Percentiles rank a stretch among this genome's conserved stretches.
These are phyloP conservation scores for Odobenus rosmarus DNA, from an alignment of 2,113 vertebrate species.

Conservation along the genomic window DNA sequence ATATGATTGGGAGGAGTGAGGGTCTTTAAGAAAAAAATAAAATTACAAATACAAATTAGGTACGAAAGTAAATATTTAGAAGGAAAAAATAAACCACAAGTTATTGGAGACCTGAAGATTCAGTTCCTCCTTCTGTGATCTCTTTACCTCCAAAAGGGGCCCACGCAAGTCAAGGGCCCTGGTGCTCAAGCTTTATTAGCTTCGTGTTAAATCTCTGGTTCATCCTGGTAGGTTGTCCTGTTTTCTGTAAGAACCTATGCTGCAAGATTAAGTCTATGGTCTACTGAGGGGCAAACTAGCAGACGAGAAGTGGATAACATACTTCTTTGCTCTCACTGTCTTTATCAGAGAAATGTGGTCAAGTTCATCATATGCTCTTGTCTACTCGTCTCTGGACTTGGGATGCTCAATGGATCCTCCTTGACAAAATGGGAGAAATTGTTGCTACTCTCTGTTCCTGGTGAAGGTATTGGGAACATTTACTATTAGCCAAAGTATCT, in stretches of 20 bases:
- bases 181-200: neutral
- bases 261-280: neutral
- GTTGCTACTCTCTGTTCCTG: neutral
- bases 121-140: neutral
- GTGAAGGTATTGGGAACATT: neutral
- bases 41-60: neutral
- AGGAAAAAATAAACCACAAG: neutral
- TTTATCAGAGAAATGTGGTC: neutral
- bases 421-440: neutral
- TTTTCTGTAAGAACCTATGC: neutral
- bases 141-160: neutral
- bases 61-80: neutral
- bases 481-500: neutral
- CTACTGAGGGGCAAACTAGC: neutral
- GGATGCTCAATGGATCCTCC: neutral
- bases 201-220: neutral
- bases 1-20: too few species aligned
- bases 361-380: neutral
- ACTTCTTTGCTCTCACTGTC: neutral
- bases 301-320: neutral
- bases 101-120: neutral
- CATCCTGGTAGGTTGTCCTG: neutral
- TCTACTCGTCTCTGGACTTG: neutral
- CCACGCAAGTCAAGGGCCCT: neutral
- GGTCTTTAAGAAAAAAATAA: neutral